phyloP scores from a whole-genome alignment of 2,113 vertebrate genomes.

The Tylochromis polylepis region DNA sequence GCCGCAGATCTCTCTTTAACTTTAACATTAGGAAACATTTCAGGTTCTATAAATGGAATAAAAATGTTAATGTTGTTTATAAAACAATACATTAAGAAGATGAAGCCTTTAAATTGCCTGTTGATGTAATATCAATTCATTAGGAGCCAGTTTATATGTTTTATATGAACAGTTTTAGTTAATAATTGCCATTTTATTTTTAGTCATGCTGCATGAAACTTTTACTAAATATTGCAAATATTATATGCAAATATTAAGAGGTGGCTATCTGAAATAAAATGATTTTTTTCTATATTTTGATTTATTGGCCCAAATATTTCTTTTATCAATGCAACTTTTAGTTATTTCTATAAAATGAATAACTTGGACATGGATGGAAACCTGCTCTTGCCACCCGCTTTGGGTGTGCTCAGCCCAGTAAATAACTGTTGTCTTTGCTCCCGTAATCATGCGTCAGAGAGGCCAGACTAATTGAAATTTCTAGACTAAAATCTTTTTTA shows the following conservation, averaged over 20 bases:
- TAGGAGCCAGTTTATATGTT: background rate
- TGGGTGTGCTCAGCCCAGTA: accelerated
- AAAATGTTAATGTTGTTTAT: background rate
- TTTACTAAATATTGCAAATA: background rate
- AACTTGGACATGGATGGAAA: background rate
- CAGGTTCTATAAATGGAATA: background rate
- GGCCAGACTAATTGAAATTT: background rate
- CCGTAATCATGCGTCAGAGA: background rate
- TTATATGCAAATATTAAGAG: background rate
- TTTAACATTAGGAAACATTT: background rate
- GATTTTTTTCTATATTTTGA: background rate
- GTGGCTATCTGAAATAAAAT: background rate
- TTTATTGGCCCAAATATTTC: background rate
- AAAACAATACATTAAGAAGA: background rate
- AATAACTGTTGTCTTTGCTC: background rate
- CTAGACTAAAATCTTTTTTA: background rate
- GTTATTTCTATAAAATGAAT: background rate
- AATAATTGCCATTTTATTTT: background rate
- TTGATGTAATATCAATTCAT: background rate
- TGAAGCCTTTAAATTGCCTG: background rate
- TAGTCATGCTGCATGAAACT: background rate
- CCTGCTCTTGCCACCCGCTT: background rate
- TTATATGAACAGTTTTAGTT: background rate
- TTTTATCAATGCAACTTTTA: background rate
- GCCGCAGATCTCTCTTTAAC: background rate